Percentiles rank a stretch among this genome's conserved stretches.
phyloP scores from a whole-genome alignment of 1,140 invertebrate genomes.

The Drosophila dunni region DNA sequence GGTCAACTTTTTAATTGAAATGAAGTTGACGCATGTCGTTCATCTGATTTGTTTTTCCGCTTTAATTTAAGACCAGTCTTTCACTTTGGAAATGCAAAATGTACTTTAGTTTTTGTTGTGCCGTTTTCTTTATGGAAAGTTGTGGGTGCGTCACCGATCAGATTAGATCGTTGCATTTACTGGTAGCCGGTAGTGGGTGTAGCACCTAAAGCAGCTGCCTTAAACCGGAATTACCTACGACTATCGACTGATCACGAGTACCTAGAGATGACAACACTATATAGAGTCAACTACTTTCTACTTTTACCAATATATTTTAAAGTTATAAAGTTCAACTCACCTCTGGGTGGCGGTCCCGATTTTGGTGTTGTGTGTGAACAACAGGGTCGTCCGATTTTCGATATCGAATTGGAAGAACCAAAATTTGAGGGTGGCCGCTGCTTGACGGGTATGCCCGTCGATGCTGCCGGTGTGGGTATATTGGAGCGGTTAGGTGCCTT shows the following conservation, averaged over 20 bases:
- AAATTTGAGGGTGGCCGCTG: constrained; percentile 66
- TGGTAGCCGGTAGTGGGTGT: constrained; percentile 41
- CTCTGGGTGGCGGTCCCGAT: constrained; percentile 75
- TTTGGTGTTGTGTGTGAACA: constrained; percentile 74
- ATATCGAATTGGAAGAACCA: constrained; percentile 58
- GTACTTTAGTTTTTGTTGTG: constrained; percentile 10
- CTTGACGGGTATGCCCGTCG: constrained; percentile 64
- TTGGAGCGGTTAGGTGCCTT: constrained; percentile 47
- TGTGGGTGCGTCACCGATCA: constrained; percentile 56
- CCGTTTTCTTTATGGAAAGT: constrained; percentile 12
- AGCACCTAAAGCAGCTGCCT: constrained; percentile 22
- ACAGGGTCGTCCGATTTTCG: constrained; percentile 75
- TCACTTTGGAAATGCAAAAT: constrained; percentile 1
- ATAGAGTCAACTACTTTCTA: background rate
- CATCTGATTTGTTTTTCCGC: background rate
- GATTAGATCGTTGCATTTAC: constrained; percentile 63
- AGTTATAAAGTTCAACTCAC: constrained; percentile 48
- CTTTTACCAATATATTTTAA: background rate
- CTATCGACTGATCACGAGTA: constrained; percentile 23
- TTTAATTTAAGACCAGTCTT: background rate
- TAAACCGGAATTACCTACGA: constrained; percentile 52
- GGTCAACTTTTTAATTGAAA: constrained; percentile 41
- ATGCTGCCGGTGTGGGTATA: constrained; percentile 66
- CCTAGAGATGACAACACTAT: constrained; percentile 10
- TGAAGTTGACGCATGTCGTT: constrained; percentile 16